Evolutionary conservation across 1,140 invertebrate genomes (phyloP), one percentile per base, ranked within the genome.

Genomic region (Drosophila grimshawi): DNA sequence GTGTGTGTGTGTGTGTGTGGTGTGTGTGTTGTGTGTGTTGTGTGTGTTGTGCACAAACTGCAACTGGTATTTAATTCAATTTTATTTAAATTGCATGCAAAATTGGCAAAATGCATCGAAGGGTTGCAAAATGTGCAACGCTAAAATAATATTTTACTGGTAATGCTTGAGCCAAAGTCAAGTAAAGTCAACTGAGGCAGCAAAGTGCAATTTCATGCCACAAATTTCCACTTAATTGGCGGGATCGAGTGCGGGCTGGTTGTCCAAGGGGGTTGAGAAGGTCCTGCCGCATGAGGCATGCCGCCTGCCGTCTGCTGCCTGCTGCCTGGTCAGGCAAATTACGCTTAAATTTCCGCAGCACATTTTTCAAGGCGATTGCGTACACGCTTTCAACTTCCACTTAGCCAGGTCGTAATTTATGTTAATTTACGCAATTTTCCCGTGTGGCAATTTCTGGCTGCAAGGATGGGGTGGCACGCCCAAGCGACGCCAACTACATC

Each of bases 211-310:
- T 88, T 86, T 88, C 66, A 80, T 86, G 83, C 76, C 83, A 86
- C 88, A 86, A 88, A 86, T 86, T 86, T 86, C 83, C 83, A 86
- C 80, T 86, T 86, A 86, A 86, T 86, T 86, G 88, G 83, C 83
- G 76, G 68, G 64, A 69, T 72, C 61, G 41, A 88, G 83, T 88
- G 83, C 83, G 80, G 68, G 64, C 74, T 72, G 67, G 41, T 41
- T 51, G 59, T 3, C 30, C 35, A 32, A 49, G 4, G 41, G 41
- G 35, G 51, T 32, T 27, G 10, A n/a, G 7, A 10, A 60, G 39
- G 55, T 63, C 63, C 61, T 43, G 5, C 55, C 19, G 19, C 19
- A 19, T 19, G 2, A 19, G 19, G 19, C 19, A 19, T 19, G 19
- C 19, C 4, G 19, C 64, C 43, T 3, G 10, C 27, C 11, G 10